Base-by-base conservation (phyloP, 2,888 invertebrate species). In the Drosophila histrio region DNA sequence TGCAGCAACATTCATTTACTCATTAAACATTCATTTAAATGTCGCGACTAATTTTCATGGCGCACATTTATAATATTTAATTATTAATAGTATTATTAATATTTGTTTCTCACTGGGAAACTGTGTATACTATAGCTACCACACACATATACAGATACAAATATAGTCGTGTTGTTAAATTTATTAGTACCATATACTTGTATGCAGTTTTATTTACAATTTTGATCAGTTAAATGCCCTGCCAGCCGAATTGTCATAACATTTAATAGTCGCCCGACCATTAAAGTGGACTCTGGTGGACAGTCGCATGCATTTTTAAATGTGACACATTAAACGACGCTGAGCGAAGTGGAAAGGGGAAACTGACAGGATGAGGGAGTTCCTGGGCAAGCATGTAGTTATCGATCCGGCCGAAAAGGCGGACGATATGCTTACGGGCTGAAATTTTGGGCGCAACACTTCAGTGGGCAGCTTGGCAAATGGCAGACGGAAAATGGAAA, bases 21-120 rank as follows among this genome's bases (percentile, higher is more conserved):
- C 88, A 81, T 83, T 78, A 87, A 83, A 89, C 89, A 83, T 89
- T 88, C 86, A 78, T 82, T 76, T 87, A 72, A 86, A 80, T 83
- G 86, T 68, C 79, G 75, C 86, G 88, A 85, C 89, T 85, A 89
- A 85, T 87, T 83, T 89, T 53, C 67, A 54, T 63, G 72, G 60
- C 82, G 54, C 56, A 46, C 66, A 78, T 71, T 74, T 83, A 75
- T 79, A 79, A 69, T 71, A 54, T 72, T 72, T 77, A 75, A 76
- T 77, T 72, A 75, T 86, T 70, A 74, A 84, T 85, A 67, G 67
- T 61, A 60, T 84, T 85, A 78, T 86, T 70, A 39, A 71, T 74
- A 66, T 70, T 56, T 69, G 62, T 36, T 50, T 61, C 36, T 34
- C 30, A 44, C 13, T 50, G 49, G 22, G 17, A 44, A 57, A 56